These are phyloP conservation scores for Callipepla californica DNA, from an alignment of 2,113 vertebrate genomes.

Conservation along the genomic window DNA sequence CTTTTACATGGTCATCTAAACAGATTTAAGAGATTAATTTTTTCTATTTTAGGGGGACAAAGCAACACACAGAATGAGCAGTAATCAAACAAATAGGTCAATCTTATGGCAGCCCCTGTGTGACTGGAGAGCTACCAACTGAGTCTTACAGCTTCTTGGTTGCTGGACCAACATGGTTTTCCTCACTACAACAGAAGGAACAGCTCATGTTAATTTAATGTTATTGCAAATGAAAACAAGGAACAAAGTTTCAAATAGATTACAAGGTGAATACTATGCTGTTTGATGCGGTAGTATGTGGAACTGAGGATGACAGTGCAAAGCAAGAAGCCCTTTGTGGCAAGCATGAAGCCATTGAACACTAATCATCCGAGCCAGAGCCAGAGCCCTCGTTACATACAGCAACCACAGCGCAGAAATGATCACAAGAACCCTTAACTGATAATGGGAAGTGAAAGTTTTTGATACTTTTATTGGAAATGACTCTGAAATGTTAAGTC, in stretches of 20 bases:
- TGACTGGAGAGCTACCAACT: neutral
- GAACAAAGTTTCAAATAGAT: neutral
- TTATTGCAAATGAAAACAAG: neutral
- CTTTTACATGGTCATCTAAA: neutral
- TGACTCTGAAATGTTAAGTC: neutral
- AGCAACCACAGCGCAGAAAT: neutral
- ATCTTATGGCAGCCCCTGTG: neutral
- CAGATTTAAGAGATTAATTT: neutral
- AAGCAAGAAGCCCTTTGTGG: neutral
- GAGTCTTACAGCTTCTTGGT: neutral
- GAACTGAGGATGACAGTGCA: neutral
- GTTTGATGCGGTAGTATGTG: neutral
- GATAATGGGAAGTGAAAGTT: neutral
- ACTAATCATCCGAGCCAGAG: neutral
- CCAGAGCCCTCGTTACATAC: neutral
- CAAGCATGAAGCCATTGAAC: neutral
- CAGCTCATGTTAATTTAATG: neutral
- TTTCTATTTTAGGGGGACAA: neutral
- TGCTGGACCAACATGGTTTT: fast-evolving
- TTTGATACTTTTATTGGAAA: neutral
- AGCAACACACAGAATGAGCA: neutral
- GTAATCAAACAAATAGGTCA: neutral
- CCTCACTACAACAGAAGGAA: neutral
- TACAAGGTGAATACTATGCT: neutral
- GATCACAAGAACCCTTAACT: neutral